Evolutionary conservation across 1,140 invertebrate species (phyloP), one percentile per base, ranked within the genome.

Genomic region (Laodelphax striatellus): DNA sequence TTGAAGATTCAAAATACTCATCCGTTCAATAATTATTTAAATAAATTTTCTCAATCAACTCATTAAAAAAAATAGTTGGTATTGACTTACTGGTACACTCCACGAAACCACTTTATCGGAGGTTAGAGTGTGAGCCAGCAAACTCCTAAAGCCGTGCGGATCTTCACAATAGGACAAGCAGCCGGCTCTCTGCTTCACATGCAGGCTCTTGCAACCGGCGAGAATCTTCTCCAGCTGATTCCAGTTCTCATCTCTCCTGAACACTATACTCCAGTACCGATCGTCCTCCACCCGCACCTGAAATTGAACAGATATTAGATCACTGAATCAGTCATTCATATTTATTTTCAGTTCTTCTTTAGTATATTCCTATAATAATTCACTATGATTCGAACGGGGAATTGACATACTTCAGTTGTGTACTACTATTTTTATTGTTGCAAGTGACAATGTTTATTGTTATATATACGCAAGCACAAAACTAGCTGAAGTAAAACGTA

Each of bases 181-280:
- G 2, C 92, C 92, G 14, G 90, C 90, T 68, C 86, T 82, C 70
- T 93, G 90, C 71, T 96, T 95, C 0, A 96, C 86, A 68, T 87
- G 84, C 13, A 97, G 75, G 28, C 81, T 83, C 50, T 84, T 83
- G 38, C 81, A 84, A 66, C 82, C 80, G 55, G 81, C 73, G 11
- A 93, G 69, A 59, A 90, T 80, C 57, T 80, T 76, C 81, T 83
- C 76, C 42, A 94, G 72, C 55, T 84, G 81, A 65, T 87, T 80
- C 90, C 91, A 94, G 72, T 94, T 94, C 54, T 86, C 79, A 17
- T 84, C 81, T 57, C 82, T 77, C 63, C 88, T 82, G 75, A 94
- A 95, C 1, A 82, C 78, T 43, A 94, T 86, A 1, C 87, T 83
- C 90, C 90, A 94, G 72, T 95, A 95, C 61, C 92, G 77, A 28